A percentile compares a stretch with the other conserved stretches of the same genome.
phyloP scores from a whole-genome alignment of 2,113 vertebrate genomes.

The Burhinus bistriatus region DNA sequence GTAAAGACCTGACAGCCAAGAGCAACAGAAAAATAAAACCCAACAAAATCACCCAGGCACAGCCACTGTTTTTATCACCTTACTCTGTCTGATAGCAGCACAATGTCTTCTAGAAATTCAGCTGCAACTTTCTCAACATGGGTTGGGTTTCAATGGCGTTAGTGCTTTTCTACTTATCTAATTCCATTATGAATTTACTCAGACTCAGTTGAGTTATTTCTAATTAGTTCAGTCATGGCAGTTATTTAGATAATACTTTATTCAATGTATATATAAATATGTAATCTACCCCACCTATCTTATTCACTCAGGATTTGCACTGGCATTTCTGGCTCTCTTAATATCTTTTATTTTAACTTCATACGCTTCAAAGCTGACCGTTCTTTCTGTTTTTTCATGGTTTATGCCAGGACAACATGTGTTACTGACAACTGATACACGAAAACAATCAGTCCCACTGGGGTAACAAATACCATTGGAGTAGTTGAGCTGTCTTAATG shows the following conservation, averaged over 20 bases:
- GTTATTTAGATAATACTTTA: background rate
- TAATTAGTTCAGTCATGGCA: background rate
- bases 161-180: background rate
- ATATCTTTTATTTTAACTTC: background rate
- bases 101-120: background rate
- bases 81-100: background rate
- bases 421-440: background rate
- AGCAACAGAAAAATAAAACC: background rate
- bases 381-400: background rate
- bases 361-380: background rate
- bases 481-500: background rate
- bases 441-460: background rate
- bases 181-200: background rate
- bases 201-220: background rate
- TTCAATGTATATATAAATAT: background rate
- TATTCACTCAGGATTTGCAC: background rate
- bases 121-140: background rate
- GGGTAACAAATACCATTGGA: background rate
- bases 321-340: background rate
- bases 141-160: background rate
- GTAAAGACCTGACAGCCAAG: background rate
- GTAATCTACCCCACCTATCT: background rate
- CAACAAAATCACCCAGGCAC: background rate
- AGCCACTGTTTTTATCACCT: background rate
- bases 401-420: background rate